Evolutionary conservation across 1,140 invertebrate genomes (phyloP), one percentile per base, ranked within the genome.

Genomic region (Polyergus mexicanus): DNA sequence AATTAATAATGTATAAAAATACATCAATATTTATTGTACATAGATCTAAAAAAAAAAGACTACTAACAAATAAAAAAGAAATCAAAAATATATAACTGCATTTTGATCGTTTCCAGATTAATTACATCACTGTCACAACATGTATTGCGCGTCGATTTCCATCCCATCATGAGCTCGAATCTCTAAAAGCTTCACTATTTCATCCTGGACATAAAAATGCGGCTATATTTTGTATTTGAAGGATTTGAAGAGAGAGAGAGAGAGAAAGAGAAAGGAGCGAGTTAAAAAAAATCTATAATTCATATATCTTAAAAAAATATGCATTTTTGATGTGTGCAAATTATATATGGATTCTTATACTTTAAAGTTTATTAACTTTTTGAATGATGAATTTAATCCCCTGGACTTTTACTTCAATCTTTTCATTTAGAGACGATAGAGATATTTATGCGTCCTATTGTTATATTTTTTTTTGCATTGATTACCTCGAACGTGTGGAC

Each of bases 21-120:
- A 92, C 91, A 95, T 92, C 93, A 94, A 95, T 95, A 95, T 95
- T 95, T 95, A 95, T 95, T 95, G 94, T 95, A 95, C 94, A 95
- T 95, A 95, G 92, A 94, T 94, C 93, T 94, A 93, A 94, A 93
- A 51, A 93, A 51, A 28, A 94, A 94, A 94, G 93, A 88, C 91
- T 94, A 95, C 92, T 94, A 94, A 95, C 94, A 94, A 95, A 94
- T 95, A 94, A 94, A 95, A 94, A 91, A 91, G 87, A 93, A 93
- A 92, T 90, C 91, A 92, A 93, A 93, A 93, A 92, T 92, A 92
- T 84, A 44, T 68, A 54, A 71, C 28, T 11, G 25, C 19, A 35
- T 58, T 71, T 35, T n/a, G 16, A 54, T 60, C 10, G 54, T 71
- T 58, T 81, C n/a, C 51, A 60, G 51, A 13, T 71, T n/a, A n/a